Evolutionary conservation across 2,888 invertebrate genomes (phyloP), one percentile per base, ranked within the genome.

Genomic region (Mechanitis messenoides): DNA sequence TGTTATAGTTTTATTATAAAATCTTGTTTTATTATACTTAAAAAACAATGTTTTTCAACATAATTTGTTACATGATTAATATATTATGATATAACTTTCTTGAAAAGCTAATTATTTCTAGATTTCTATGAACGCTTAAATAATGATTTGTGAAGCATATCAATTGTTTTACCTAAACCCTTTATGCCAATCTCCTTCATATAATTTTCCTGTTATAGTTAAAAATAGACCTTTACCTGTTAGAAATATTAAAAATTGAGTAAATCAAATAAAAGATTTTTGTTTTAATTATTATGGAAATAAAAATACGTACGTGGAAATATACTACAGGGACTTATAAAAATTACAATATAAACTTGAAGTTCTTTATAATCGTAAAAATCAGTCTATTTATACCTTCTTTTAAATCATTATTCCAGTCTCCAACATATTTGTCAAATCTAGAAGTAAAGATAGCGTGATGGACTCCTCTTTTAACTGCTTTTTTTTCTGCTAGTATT

Each of bases 131-230:
- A 35, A 35, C 35, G 6, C 4, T 6, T 35, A 2, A 35, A 35
- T 35, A 35, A 35, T 35, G 3, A 1, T 35, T 35, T 35, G 35
- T 35, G 35, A 35, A 35, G 6, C 35, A 35, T 5, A 35, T 35
- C 6, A 6, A 5, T 35, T 35, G 35, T 35, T 35, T 66, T 71
- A 88, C 90, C 91, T 87, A 68, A 81, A 88, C 55, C 91, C 91
- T 59, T 87, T 76, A 55, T 77, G 72, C 91, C 93, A 92, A 69
- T 93, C 91, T 0, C 93, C 93, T 83, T 93, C 92, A 69, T 93
- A 93, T n/a, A 92, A 73, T 75, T 89, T 85, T 45, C 88, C 85
- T 47, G 73, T 77, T 45, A 80, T 78, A 1, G 91, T 91, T 56
- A 85, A 68, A 71, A 91, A 86, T 2, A 71, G 67, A 33, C 92